Percentiles rank a stretch among this genome's conserved stretches.
Conservation (phyloP, 2,888 invertebrate genomes). For the Adelphocoris suturalis region DNA sequence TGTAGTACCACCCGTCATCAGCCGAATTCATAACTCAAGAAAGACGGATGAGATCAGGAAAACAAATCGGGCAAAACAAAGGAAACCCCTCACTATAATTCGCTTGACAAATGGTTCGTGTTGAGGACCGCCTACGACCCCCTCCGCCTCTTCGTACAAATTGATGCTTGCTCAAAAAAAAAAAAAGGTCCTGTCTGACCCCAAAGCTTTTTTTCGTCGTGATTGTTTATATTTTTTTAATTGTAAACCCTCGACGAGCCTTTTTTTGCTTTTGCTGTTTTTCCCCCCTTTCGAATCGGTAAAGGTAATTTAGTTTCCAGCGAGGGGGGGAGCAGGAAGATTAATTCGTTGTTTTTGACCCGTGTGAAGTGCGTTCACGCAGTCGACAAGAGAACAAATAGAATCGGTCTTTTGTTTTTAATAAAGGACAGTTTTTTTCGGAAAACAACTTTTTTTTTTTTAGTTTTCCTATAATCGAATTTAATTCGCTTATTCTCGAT, state of each 20-base stretch:
- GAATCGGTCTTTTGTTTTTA: no score
- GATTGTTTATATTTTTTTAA: conserved; percentile 46
- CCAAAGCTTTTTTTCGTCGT: neutral
- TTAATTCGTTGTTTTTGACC: neutral
- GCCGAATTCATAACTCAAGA: neutral
- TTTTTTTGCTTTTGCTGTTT: neutral
- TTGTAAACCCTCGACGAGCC: neutral
- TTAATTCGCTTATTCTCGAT: no score
- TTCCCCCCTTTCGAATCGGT: neutral
- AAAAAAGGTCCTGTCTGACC: neutral
- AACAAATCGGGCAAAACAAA: conserved; percentile 39
- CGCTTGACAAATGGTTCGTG: conserved; percentile 31
- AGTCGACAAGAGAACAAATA: neutral
- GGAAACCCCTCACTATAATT: neutral
- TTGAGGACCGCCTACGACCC: neutral
- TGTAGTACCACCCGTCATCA: neutral
- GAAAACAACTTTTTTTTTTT: no score
- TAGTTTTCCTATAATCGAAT: no score
- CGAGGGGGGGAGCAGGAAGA: neutral
- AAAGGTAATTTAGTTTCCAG: neutral
- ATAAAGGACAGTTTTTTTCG: no score
- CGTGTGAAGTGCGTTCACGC: neutral
- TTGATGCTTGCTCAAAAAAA: neutral
- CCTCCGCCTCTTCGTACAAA: neutral
- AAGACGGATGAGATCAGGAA: neutral